phyloP scores from a whole-genome alignment of 37 sponge, comb jelly and placozoan genomes.

The Crambe crambe region DNA sequence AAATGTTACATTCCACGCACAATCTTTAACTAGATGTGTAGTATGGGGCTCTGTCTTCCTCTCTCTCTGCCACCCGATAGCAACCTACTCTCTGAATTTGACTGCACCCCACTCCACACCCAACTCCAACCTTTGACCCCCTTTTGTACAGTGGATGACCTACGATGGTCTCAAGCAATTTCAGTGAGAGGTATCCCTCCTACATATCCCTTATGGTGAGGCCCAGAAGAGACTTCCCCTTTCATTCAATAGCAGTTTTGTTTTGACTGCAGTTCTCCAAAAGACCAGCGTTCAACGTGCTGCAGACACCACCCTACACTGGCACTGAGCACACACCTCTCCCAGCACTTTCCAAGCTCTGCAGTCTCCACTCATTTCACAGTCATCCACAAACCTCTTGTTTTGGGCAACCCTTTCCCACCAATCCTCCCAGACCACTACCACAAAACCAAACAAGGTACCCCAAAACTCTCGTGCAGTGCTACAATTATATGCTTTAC shows the following conservation, averaged over 20 bases:
- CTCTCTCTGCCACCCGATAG: slow-evolving; percentile 13
- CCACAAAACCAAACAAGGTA: not conserved
- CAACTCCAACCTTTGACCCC: slow-evolving; percentile 44
- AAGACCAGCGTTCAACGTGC: not conserved
- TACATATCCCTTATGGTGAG: slow-evolving; percentile 38
- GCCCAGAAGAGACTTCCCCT: not conserved
- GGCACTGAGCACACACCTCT: slow-evolving; percentile 7
- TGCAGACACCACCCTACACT: not conserved
- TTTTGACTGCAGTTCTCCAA: slow-evolving; percentile 10
- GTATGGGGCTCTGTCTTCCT: slow-evolving; percentile 20
- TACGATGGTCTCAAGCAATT: slow-evolving; percentile 29
- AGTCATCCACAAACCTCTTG: slow-evolving; percentile 12
- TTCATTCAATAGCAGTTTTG: not conserved
- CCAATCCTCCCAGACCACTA: not conserved
- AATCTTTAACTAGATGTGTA: too few species aligned
- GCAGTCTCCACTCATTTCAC: not conserved
- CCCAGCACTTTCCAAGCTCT: not conserved
- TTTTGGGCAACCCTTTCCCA: slow-evolving; percentile 17
- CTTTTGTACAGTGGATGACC: slow-evolving; percentile 18
- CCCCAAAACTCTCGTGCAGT: not conserved
- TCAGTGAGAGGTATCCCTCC: slow-evolving; percentile 47
- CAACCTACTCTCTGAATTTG: slow-evolving; percentile 7
- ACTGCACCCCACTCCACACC: slow-evolving; percentile 21
- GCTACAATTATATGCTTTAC: too few species aligned
- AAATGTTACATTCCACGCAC: too few species aligned